These are phyloP conservation scores for Platorchestia sp. DNA, from an alignment of 1,140 invertebrate genomes.

Conservation along the genomic window DNA sequence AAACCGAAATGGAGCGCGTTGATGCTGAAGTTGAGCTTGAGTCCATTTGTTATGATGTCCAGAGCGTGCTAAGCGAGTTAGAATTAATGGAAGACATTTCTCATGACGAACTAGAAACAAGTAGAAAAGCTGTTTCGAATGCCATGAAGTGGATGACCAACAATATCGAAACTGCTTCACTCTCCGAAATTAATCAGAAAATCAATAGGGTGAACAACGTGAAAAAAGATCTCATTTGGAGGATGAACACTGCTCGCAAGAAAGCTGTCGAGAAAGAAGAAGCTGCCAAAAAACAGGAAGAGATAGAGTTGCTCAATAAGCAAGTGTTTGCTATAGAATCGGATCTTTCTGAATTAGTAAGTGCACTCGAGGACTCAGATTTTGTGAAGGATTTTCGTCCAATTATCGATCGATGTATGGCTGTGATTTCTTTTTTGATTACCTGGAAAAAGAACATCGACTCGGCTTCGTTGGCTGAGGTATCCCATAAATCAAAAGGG, in stretches of 20 bases:
- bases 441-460: neutral
- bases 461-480: neutral
- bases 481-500: neutral
- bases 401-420: neutral
- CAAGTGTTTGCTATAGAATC: neutral
- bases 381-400: neutral
- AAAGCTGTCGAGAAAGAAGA: neutral
- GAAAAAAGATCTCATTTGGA: neutral
- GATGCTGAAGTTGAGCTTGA: neutral
- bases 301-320: neutral
- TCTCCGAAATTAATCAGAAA: neutral
- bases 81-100: neutral
- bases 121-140: neutral
- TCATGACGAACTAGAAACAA: neutral
- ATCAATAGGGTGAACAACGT: neutral
- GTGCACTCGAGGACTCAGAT: neutral
- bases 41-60: neutral
- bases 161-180: neutral
- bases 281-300: neutral
- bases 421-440: neutral
- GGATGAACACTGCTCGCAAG: neutral
- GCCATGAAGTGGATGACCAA: neutral
- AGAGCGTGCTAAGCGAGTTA: neutral
- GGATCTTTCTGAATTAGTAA: neutral
- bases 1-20: neutral